Evolutionary conservation across 2,797 vertebrate species (phyloP), one percentile per base, ranked within the genome.

Genomic region (Chrysocyon brachyurus): DNA sequence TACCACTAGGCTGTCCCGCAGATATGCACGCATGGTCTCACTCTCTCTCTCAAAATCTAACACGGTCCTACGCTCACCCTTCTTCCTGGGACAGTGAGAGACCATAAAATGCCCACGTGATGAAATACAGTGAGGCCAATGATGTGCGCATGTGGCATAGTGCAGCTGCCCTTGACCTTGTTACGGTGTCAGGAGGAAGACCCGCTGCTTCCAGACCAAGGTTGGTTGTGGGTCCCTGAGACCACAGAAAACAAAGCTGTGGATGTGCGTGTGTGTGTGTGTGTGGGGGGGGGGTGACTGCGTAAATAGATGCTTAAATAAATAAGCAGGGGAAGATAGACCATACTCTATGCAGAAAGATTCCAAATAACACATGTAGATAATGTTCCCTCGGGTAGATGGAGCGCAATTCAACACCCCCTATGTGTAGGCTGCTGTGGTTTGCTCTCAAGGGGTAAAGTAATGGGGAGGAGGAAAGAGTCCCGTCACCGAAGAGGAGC

Each of bases 131-230:
- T 3, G 46, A 52, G 75, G 46, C n/a, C 9, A 11, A 6, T 31
- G 16, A 12, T 2, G 0, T 54, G 49, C 2, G 49, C 4, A 15
- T 11, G 16, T 77, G 28, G 15, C 1, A 0, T 19, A 12, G 16
- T 11, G 26, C 17, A 6, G 75, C 9, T 31, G 5, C 49, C 1
- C 5, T 31, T 31, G 75, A 52, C 72, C 40, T 73, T 11, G 75
- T 6, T 1, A 15, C 11, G 5, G 17, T 31, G 17, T 54, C 28
- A n/a, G 75, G 54, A 77, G 46, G 16, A 52, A n/a, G 8, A n/a
- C 49, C 16, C 1, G 19, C 46, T 17, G 4, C 75, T 31, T 54
- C 49, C 75, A n/a, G 75, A 21, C 49, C 5, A 6, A 19, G 75
- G 46, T 52, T 54, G 49, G n/a, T 5, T 0, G 2, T 31, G 17